phyloP scores from a whole-genome alignment of 92 coral and sea anemone species.

The Zoanthus sansibaricus region DNA sequence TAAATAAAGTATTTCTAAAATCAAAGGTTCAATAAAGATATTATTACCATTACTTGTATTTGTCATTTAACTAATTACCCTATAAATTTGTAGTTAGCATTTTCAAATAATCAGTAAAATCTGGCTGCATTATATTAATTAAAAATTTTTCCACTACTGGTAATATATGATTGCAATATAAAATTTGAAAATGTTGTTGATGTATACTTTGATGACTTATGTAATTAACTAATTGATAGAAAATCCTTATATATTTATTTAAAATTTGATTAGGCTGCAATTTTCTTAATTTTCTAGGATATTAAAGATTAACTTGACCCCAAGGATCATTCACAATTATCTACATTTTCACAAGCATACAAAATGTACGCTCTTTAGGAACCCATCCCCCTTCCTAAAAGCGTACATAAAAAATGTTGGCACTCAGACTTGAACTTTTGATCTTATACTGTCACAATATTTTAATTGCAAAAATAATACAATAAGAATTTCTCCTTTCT shows the following conservation, averaged over 20 bases:
- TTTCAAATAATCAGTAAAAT: constrained; percentile 23
- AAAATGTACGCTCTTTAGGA: no score
- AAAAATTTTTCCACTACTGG: constrained; percentile 17
- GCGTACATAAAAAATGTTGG: no score
- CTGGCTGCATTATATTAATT: constrained; percentile 20
- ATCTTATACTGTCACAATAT: neutral
- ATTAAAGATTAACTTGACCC: neutral
- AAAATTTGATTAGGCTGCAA: neutral
- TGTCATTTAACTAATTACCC: neutral
- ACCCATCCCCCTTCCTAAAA: no score
- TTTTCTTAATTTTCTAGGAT: neutral
- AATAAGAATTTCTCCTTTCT: no score
- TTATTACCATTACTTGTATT: neutral
- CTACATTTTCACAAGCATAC: no score
- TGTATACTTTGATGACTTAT: constrained; percentile 9
- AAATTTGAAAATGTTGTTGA: constrained; percentile 8
- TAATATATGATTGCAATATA: constrained; percentile 23
- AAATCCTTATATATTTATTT: neutral
- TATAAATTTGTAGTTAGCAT: constrained; percentile 1
- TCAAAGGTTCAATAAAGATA: no score
- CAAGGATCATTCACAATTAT: neutral
- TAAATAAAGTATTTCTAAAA: no score
- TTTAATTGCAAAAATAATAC: neutral
- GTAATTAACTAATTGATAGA: neutral
- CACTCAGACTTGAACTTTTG: neutral